These are phyloP conservation scores for Platycheirus albimanus DNA, from an alignment of 2,888 invertebrate genomes.

Conservation along the genomic window DNA sequence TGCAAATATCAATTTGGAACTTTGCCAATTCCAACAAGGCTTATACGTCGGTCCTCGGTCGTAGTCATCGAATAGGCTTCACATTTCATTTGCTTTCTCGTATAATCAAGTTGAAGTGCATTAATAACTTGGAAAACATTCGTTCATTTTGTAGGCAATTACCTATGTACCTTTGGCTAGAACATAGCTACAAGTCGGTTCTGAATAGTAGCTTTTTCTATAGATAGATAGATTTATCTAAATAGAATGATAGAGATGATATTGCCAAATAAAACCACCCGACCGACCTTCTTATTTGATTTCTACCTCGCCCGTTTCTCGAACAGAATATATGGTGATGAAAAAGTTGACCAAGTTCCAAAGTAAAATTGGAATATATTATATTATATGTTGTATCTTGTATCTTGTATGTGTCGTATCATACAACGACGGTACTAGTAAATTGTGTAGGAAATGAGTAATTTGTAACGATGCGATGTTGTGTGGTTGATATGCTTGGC, in stretches of 20 bases:
- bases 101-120: conserved; percentile 60
- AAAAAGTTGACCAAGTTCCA: conserved; percentile 37
- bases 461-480: conserved; percentile 35
- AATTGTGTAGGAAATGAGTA: conserved; percentile 51
- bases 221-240: too few relatives aligned
- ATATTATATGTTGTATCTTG: too few relatives aligned
- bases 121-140: conserved; percentile 51
- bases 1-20: conserved; percentile 72
- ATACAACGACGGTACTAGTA: too few relatives aligned
- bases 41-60: conserved; percentile 9
- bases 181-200: too few relatives aligned
- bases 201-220: too few relatives aligned
- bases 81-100: conserved; percentile 42
- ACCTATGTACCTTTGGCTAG: conserved; percentile 42
- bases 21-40: conserved; percentile 55
- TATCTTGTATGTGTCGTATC: too few relatives aligned
- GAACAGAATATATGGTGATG: conserved; percentile 47
- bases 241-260: neutral
- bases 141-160: conserved; percentile 42
- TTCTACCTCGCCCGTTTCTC: neutral
- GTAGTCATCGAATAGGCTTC: conserved; percentile 43
- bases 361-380: conserved; percentile 46
- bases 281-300: neutral
- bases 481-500: neutral
- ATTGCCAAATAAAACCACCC: neutral